phyloP scores from a whole-genome alignment of 2,888 invertebrate genomes.

The Rotaria socialis region DNA sequence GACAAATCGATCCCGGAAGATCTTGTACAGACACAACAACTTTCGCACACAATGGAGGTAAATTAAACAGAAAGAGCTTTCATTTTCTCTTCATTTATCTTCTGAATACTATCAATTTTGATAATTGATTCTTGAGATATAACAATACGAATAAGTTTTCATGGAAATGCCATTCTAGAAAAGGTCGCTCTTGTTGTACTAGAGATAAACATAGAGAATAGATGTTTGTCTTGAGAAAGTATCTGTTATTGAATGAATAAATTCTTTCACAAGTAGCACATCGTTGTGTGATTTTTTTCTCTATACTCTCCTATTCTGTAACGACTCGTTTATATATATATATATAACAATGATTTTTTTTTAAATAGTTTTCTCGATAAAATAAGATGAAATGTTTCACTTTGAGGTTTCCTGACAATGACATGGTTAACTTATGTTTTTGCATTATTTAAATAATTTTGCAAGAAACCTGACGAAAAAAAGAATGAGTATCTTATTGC shows the following conservation, averaged over 20 bases:
- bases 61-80: slow-evolving; percentile 2
- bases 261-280: not conserved
- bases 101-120: slow-evolving; percentile 27
- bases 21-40: not conserved
- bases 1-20: slow-evolving; percentile 20
- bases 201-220: not conserved
- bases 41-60: slow-evolving; percentile 24
- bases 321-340: too few relatives aligned
- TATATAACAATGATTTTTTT: not conserved
- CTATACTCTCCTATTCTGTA: too few relatives aligned
- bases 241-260: slow-evolving; percentile 14
- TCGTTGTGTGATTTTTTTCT: not conserved
- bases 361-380: not conserved
- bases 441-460: not conserved
- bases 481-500: slow-evolving; percentile 12
- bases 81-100: not conserved
- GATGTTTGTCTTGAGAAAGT: not conserved
- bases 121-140: slow-evolving; percentile 22
- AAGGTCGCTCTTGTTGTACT: not conserved
- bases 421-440: not conserved
- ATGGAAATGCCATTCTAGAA: slow-evolving; percentile 11
- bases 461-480: not conserved
- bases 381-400: not conserved
- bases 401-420: slow-evolving; percentile 12
- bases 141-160: slow-evolving; percentile 29